phyloP scores from a whole-genome alignment of 1,140 invertebrate species.

The Pseudomyrmex cubaensis region DNA sequence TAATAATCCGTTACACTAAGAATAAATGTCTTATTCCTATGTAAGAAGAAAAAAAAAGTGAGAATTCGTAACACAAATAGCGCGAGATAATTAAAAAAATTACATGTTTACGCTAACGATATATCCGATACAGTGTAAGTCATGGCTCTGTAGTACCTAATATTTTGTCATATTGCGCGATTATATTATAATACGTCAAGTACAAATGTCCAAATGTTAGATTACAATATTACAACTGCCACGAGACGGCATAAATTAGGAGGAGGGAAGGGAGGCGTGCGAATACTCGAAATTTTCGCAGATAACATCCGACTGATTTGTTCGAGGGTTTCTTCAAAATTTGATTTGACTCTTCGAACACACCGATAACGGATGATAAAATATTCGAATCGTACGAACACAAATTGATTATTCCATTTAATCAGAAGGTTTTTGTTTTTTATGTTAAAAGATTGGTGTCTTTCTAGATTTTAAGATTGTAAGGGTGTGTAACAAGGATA shows the following conservation, averaged over 20 bases:
- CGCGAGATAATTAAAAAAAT: not conserved
- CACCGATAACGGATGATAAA: no score
- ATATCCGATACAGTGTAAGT: constrained; percentile 62
- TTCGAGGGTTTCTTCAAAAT: no score
- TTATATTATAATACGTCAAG: constrained; percentile 74
- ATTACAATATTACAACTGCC: constrained; percentile 50
- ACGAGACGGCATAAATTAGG: constrained; percentile 3
- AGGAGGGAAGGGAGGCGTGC: not conserved
- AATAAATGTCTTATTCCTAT: no score
- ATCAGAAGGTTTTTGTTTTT: no score
- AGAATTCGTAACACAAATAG: not conserved
- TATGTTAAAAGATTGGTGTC: no score
- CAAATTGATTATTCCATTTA: no score
- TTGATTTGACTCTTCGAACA: no score
- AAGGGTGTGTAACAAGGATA: not conserved
- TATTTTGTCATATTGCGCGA: constrained; percentile 78
- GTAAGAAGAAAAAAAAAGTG: not conserved
- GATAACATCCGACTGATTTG: no score
- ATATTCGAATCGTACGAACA: no score
- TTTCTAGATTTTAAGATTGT: no score
- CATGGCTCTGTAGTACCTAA: constrained; percentile 61
- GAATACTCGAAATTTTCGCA: not conserved
- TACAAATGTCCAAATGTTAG: constrained; percentile 78
- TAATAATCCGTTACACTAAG: no score
- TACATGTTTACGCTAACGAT: constrained; percentile 8